Evolutionary conservation across 2,797 vertebrate species (phyloP).

Genomic region (Myotis pilosus): DNA sequence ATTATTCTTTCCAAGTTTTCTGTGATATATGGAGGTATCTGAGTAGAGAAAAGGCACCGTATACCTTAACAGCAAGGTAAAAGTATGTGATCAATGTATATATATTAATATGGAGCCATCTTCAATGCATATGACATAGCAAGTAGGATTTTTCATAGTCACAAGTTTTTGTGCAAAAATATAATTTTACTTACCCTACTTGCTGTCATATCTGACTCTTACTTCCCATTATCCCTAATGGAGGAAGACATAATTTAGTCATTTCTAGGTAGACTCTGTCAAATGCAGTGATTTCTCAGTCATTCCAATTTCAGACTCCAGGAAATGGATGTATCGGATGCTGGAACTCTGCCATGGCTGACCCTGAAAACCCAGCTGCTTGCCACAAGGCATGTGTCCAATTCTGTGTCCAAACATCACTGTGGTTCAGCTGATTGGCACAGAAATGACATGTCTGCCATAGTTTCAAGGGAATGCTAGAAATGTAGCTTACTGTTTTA

Average conservation of each 20-base stretch:
- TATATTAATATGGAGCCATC: background rate
- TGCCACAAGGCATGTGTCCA: background rate
- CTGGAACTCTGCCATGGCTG: background rate
- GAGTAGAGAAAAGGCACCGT: background rate
- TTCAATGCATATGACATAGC: background rate
- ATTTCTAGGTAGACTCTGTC: background rate
- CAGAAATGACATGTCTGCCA: background rate
- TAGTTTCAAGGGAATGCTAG: background rate
- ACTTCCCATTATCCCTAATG: background rate
- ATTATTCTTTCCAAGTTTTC: conserved; percentile 34
- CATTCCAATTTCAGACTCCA: background rate
- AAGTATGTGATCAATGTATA: background rate
- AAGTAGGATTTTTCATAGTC: background rate
- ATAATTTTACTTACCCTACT: conserved; percentile 19
- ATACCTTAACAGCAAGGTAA: background rate
- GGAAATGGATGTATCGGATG: background rate
- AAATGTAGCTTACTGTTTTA: background rate
- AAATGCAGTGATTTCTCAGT: background rate
- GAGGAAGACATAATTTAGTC: background rate
- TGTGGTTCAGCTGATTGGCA: background rate
- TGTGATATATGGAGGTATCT: background rate
- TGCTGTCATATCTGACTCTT: background rate
- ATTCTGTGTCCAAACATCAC: background rate
- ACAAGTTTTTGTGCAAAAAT: background rate
- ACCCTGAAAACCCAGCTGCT: background rate